These are phyloP conservation scores for Sturnus vulgaris DNA, from an alignment of 2,113 vertebrate species.

Conservation along the genomic window DNA sequence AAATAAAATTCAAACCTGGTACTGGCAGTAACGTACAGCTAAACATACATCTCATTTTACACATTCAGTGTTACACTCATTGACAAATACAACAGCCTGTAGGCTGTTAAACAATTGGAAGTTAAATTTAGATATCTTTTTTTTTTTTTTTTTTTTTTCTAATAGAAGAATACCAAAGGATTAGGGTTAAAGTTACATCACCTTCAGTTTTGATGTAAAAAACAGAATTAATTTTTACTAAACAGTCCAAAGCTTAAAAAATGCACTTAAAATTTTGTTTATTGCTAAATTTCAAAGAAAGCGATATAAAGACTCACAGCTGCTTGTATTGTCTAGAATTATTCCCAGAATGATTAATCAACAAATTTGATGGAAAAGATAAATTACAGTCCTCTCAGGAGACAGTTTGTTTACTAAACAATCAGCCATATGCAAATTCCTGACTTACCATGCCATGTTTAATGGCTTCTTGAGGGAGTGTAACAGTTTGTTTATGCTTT, in stretches of 20 bases:
- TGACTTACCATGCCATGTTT: neutral
- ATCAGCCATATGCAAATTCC: neutral
- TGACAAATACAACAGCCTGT: neutral
- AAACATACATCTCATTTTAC: neutral
- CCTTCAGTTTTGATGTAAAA: neutral
- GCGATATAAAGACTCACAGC: neutral
- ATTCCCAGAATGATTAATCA: neutral
- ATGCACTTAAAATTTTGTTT: neutral
- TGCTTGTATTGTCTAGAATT: neutral
- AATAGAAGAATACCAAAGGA: neutral
- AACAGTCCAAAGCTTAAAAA: neutral
- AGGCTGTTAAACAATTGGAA: neutral
- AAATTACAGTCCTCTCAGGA: neutral
- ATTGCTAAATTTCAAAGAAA: neutral
- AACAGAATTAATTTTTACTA: neutral
- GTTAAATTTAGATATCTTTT: neutral
- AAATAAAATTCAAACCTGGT: neutral
- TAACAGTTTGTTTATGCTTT: neutral
- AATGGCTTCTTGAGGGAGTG: neutral
- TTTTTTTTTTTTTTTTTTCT: neutral
- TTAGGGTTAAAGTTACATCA: neutral
- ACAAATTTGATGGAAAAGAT: neutral
- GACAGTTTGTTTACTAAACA: neutral
- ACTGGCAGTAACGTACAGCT: neutral
- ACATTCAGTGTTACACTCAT: neutral